Evolutionary conservation across 2,888 invertebrate species (phyloP), one percentile per base, ranked within the genome.

Genomic region (Tetheella fluctuosa): DNA sequence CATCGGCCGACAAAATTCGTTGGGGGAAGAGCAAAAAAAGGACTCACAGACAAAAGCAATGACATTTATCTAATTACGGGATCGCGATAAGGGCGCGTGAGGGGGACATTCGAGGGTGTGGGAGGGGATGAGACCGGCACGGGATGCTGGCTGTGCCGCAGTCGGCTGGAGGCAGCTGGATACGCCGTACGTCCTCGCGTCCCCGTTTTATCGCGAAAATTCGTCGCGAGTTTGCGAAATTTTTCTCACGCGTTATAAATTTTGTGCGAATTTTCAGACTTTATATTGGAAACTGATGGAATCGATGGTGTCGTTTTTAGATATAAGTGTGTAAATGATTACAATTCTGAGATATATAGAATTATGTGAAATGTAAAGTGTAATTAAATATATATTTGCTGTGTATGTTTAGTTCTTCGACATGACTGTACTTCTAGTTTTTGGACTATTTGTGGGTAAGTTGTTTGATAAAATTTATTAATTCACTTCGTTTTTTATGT

Each of bases 11-110:
- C 76, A 68, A 81, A 85, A 81, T 81, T 83, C 77, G 77, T 73
- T 64, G 70, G 64, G 68, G 68, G 72, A 80, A 48, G 10, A 48
- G 48, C 48, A 48, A 48, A 85, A 83, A 84, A 75, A 77, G 79
- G 79, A 74, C 63, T 71, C 71, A 81, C 80, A 88, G 86, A 89
- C 88, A 86, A 88, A 87, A 90, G 85, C 86, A 86, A 88, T 90
- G 90, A 90, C 91, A 91, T 90, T 91, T 89, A 91, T 92, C 91
- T 92, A 91, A 92, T 92, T 92, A 92, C 84, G 86, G 85, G 79
- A 88, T 88, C 88, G 89, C 86, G 91, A 90, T 90, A 89, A 87
- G 84, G 82, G 83, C 72, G 78, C 68, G 71, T 62, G 74, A 73
- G 83, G 80, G 81, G 74, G 68, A 69, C 70, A 78, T 70, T 69